These are phyloP conservation scores for Cyclargus thomasi DNA, from an alignment of 1,140 invertebrate genomes.

Conservation along the genomic window DNA sequence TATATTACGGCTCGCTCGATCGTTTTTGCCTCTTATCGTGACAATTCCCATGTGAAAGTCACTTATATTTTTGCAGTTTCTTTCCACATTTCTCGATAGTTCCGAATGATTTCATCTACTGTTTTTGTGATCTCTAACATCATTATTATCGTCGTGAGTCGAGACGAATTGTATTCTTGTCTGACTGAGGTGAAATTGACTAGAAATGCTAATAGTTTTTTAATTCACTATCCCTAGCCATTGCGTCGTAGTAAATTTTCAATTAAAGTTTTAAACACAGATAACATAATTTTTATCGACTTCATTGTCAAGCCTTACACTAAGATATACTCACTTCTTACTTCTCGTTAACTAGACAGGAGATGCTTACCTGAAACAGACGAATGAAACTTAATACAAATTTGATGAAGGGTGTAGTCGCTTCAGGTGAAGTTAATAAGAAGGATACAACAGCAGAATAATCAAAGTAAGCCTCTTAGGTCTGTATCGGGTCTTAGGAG, in stretches of 20 bases:
- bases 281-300: no score
- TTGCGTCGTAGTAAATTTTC: no score
- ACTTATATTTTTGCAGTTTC: not conserved
- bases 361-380: not conserved
- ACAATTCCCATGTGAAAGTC: not conserved
- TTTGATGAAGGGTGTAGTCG: not conserved
- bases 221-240: no score
- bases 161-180: no score
- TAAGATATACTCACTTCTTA: no score
- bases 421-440: not conserved
- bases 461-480: not conserved
- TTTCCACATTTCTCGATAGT: not conserved
- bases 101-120: not conserved
- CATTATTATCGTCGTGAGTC: no score
- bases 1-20: not conserved
- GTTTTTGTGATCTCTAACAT: no score
- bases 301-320: no score
- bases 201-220: no score
- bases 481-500: not conserved
- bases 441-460: not conserved
- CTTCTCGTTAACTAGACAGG: not conserved
- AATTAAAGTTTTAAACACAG: no score
- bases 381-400: not conserved
- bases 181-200: no score
- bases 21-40: not conserved